Base-by-base conservation (phyloP, 2,888 invertebrate species). In the Steromphala cineraria region DNA sequence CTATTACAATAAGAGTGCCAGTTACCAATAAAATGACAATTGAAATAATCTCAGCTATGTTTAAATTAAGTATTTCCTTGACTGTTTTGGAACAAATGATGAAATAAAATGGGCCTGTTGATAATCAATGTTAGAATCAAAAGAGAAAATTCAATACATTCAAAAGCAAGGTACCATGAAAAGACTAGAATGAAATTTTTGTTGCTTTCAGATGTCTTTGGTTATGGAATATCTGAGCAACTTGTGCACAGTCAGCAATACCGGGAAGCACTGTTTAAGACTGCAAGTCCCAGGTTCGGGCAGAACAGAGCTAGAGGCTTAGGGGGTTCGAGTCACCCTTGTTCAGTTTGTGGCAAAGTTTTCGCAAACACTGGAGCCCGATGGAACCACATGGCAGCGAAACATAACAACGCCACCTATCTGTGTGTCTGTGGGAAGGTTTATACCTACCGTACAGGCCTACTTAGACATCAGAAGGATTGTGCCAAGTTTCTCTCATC, bases 311-410 rank as follows among this genome's bases (percentile, higher is more conserved):
- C 46, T 8, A 46, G 13, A 46, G 10, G 46, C 13, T 46, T 46
- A 46, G 46, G 46, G 46, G 46, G 10, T 46, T 46, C 46, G 10
- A 46, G 13, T 5, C 40, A 71, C 19, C 71, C 71, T n/a, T 71
- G 71, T 40, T n/a, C 28, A 17, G 71, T 71, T 13, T 71, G 71
- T 36, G 36, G 36, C 8, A 71, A 71, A 36, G 19, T n/a, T 2
- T 71, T 71, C 71, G 36, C 71, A 17, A 71, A 71, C 36, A 71
- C 36, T 40, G 71, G 71, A 7, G 71, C 71, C 8, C 15, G 71
- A n/a, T 71, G 71, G 71, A 71, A 71, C n/a, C 71, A 71, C n/a
- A 40, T 71, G 5, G 71, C 71, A 17, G 71, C 71, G n/a, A 71
- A 36, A 17, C 71, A 71, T 19, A 71, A 71, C n/a, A 71, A 71